Base-by-base conservation (phyloP, 1,140 invertebrate genomes). In the Cydia amplana region DNA sequence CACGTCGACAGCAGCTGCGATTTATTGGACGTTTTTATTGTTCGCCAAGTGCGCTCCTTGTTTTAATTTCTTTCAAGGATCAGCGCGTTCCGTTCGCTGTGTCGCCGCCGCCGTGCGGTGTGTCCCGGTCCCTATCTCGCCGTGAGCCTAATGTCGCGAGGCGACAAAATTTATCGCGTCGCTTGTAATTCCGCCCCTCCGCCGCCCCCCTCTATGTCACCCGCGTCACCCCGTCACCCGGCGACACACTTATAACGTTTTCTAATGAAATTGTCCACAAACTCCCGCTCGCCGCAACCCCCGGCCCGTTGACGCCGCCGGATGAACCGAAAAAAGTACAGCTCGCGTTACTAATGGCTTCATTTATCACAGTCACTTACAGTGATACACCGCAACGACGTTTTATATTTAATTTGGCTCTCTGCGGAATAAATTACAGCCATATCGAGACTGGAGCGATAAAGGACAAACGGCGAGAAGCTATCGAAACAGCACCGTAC, bases 211-310 rank as follows among this genome's bases (percentile, higher is more conserved):
- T 73, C 80, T 46, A 74, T 82, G 80, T 82, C 85, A 81, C 82
- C 85, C 78, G 79, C 80, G 79, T 87, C 87, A 85, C 88, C 85
- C 87, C 82, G 82, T 84, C 85, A 87, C 77, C 83, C 87, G 82
- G 86, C 82, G 80, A 85, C 88, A 88, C 84, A 89, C 87, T 88
- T 91, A 90, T 91, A 93, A 90, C 90, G 80, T 87, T 93, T 92
- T 91, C 90, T 93, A 93, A 93, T 93, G 90, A 93, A 92, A 93
- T 93, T 90, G 91, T 93, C 90, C 88, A 90, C 88, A 90, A 92
- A 86, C 83, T 86, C 85, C 81, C 85, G 82, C 83, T 89, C 81
- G 84, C 85, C 86, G 78, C 85, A 89, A 83, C 87, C 86, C 86
- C 82, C 83, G 80, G 83, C 83, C 83, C 83, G 85, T 86, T 82